A percentile compares a stretch with the other conserved stretches of the same genome.
Conservation (phyloP, 2,797 vertebrate genomes). For the Pantherophis alleghaniensis region DNA sequence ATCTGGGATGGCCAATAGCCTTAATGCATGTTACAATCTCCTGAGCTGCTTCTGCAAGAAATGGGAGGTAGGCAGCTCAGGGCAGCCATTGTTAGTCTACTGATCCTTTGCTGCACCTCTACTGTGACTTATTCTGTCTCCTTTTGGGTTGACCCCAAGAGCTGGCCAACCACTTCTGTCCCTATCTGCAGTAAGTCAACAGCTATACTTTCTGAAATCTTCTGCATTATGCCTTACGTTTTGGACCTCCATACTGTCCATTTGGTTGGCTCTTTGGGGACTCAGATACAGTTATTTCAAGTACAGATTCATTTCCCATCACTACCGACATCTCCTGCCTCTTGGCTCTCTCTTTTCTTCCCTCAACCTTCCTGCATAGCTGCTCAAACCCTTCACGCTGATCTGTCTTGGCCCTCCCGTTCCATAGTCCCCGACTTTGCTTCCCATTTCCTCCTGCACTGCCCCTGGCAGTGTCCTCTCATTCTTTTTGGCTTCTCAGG, state of each 20-base stretch:
- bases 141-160: neutral
- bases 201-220: neutral
- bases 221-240: neutral
- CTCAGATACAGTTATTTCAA: neutral
- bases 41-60: neutral
- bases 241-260: neutral
- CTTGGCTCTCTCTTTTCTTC: neutral
- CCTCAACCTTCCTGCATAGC: neutral
- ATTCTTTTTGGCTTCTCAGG: neutral
- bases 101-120: neutral
- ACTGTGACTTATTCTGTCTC: neutral
- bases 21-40: neutral
- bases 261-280: neutral
- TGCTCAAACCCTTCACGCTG: neutral
- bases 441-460: neutral
- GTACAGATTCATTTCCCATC: slow-evolving; percentile 30
- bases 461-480: neutral
- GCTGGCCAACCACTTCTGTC: neutral
- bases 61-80: neutral
- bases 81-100: neutral
- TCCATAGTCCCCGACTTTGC: neutral
- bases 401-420: neutral
- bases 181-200: neutral
- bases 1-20: neutral
- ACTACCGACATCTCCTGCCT: neutral